Evolutionary conservation across 30 jellyfish, hydroid and myxozoan species (phyloP), one percentile per base, ranked within the genome.

Genomic region (Rhopilema esculentum): DNA sequence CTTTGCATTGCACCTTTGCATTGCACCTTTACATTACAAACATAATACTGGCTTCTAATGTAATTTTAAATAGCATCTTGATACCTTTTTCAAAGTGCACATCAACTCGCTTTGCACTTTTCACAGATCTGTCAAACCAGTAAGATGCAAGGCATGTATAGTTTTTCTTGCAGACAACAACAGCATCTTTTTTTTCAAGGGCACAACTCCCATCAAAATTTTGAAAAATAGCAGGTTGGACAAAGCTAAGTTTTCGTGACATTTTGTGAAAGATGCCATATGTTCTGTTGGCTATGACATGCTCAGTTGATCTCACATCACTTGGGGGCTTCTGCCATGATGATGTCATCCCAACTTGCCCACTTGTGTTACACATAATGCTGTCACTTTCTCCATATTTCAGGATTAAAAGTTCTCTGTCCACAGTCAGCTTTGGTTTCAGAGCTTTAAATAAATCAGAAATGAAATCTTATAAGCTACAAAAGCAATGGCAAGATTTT

Each of bases 331-430:
- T 85, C 28, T 25, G 50, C 65, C 77, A 52, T 67, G 51, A 66
- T 20, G 80, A 80, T 29, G 25, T 40, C 94, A 85, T 63, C 23
- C 78, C 88, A 22, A 85, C 72, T 75, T 85, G 94, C 24, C 94
- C 94, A 30, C 68, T 48, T n/a, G 57, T 82, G 74, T 62, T 75
- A 82, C 94, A 85, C 20, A 19, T 63, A 24, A 64, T 50, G 17
- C 20, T 31, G 18, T 75, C 87, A n/a, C 16, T 66, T 49, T 83
- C 30, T 24, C 40, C 70, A 52, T 70, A 51, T 7, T 31, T 70
- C 49, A 83, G 28, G 16, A 29, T 51, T 81, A 84, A 32, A 8
- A 18, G 1, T 23, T 49, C 26, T 27, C 74, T 68, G 27, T 48
- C 62, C 8, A 62, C 66, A 12, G 23, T 16, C 17, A 84, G 82